Conservation (phyloP, 2,888 invertebrate genomes). For the Caenorhabditis becei region DNA sequence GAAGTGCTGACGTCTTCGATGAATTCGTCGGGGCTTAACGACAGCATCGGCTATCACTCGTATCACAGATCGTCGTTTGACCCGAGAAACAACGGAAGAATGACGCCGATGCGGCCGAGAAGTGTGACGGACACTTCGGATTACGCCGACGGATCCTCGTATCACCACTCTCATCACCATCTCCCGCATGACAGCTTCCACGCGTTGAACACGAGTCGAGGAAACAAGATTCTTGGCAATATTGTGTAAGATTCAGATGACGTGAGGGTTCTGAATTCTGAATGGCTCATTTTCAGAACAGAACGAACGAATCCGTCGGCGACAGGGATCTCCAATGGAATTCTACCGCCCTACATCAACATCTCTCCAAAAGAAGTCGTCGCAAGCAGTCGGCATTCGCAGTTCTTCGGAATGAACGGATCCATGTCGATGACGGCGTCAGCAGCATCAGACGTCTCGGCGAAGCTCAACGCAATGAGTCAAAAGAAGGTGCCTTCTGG, state of each 20-base stretch:
- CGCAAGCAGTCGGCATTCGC: constrained; percentile 8
- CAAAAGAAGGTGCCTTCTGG: background rate
- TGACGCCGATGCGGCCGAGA: constrained; percentile 48
- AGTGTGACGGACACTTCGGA: constrained; percentile 55
- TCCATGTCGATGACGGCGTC: constrained; percentile 35
- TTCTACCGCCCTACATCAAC: constrained; percentile 60
- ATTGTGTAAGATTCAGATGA: constrained; percentile 38
- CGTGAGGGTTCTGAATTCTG: background rate
- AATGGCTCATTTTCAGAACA: constrained; percentile 25
- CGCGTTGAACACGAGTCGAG: constrained; percentile 7
- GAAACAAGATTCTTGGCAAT: constrained; percentile 39
- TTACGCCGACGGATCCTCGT: constrained; percentile 19
- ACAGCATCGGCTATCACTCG: constrained; percentile 57
- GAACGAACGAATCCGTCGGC: constrained; percentile 46
- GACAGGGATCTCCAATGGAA: constrained; percentile 45
- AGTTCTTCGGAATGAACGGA: constrained; percentile 2
- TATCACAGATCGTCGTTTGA: constrained; percentile 55
- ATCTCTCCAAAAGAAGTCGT: constrained; percentile 54
- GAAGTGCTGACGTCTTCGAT: constrained; percentile 54
- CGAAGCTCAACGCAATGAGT: constrained; percentile 45
- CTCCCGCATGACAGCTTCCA: constrained; percentile 54
- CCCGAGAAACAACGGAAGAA: constrained; percentile 38
- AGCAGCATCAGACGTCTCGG: constrained; percentile 58
- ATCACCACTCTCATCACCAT: constrained; percentile 27
- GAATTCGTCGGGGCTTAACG: constrained; percentile 47